Evolutionary conservation across 2,797 vertebrate genomes (phyloP).

Genomic region (Cyprinodon diabolis): DNA sequence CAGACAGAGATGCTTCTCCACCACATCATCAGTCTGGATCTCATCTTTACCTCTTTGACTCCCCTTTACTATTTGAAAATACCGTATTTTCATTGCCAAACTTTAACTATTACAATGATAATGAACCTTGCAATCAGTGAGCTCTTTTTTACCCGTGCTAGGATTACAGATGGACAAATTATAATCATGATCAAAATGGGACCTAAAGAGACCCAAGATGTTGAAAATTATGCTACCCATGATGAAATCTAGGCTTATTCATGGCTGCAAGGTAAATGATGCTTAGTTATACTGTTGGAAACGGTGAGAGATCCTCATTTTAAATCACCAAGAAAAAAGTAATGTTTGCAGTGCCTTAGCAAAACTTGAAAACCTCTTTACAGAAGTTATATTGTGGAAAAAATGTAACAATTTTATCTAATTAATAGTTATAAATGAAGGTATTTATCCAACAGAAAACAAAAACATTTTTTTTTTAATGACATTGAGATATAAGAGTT

Average conservation of each 20-base stretch:
- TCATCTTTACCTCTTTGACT: constrained; percentile 7
- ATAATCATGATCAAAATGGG: constrained; percentile 4
- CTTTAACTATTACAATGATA: constrained; percentile 7
- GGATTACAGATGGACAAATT: not conserved
- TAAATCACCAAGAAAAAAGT: not conserved
- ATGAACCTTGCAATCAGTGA: constrained; percentile 3
- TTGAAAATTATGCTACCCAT: not conserved
- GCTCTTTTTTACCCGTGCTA: not conserved
- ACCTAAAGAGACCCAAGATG: not conserved
- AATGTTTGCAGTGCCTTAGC: not conserved
- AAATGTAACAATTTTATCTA: not conserved
- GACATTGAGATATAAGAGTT: not conserved
- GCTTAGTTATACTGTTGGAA: not conserved
- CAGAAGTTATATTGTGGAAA: not conserved
- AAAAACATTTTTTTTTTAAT: not conserved
- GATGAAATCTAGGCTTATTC: not conserved
- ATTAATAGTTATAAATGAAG: not conserved
- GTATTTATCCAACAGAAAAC: not conserved
- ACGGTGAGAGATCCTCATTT: not conserved
- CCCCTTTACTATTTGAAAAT: constrained; percentile 4
- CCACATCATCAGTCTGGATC: not conserved
- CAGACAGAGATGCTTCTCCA: not conserved
- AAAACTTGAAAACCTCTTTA: not conserved
- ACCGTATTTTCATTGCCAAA: not conserved
- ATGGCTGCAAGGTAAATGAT: not conserved